Evolutionary conservation across 2,797 vertebrate species (phyloP), one percentile per base, ranked within the genome.

Genomic region (Argya squamiceps): DNA sequence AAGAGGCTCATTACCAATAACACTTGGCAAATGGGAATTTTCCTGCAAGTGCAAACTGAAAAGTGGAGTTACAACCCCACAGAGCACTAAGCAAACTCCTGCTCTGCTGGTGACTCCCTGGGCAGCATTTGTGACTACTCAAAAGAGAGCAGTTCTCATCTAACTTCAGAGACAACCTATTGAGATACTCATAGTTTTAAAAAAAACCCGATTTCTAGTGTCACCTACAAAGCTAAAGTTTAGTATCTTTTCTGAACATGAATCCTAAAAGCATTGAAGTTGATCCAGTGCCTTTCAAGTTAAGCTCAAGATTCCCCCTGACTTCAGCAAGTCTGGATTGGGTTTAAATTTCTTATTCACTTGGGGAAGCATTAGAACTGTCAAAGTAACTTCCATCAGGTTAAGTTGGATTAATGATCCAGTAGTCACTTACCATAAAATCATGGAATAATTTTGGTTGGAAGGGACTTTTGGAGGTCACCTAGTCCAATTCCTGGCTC

Each of bases 361-460:
- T 77, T 0, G 0, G 63, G 58, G 81, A 92, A 62, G 79, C 43
- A 62, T 83, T 74, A 80, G 47, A 34, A 46, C 50, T 85, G 85
- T 78, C 85, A 89, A 86, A 89, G 65, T 86, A 11, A 86, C 46
- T 97, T 95, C 50, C 77, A 78, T 91, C 92, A 71, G 21, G 49
- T 80, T 92, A 88, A 93, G 21, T 10, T 85, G 71, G 64, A 92
- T 89, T 94, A 88, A 68, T 49, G 63, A 77, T 71, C 53, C 34
- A 16, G 56, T 39, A 73, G 55, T 91, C 91, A 91, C 58, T 76
- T 79, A 34, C 65, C 39, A 59, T 89, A 79, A 93, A 83, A 92
- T 96, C 91, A 64, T n/a, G 68, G 62, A 92, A 67, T 56, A 89
- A 67, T 89, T 93, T 67, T 88, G 59, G 34, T 80, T 88, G 21